These are phyloP conservation scores for Sisyra nigra DNA, from an alignment of 2,888 invertebrate genomes.

Conservation along the genomic window DNA sequence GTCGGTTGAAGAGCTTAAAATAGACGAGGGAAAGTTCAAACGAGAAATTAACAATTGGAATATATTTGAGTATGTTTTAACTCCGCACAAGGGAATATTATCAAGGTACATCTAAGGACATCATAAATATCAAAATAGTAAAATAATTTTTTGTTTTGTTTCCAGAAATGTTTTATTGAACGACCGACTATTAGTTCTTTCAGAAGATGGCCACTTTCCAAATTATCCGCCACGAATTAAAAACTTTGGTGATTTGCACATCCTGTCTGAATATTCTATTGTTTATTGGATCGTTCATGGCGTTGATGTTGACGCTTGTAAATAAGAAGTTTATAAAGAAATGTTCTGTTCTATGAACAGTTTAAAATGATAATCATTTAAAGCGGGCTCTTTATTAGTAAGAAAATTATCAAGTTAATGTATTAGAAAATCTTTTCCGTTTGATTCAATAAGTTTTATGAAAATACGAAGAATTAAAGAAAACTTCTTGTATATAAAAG, in stretches of 20 bases:
- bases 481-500: no score
- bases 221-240: conserved; percentile 31
- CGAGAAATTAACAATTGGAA: neutral
- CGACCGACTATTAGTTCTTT: conserved; percentile 34
- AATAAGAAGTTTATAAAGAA: no score
- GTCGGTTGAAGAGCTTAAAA: no score
- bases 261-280: conserved; percentile 44
- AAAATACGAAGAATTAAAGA: no score
- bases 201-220: conserved; percentile 32
- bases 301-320: neutral
- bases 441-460: no score
- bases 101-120: conserved; percentile 22
- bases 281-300: conserved; percentile 42
- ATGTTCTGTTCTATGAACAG: no score
- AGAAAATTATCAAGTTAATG: no score
- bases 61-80: conserved; percentile 6
- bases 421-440: no score
- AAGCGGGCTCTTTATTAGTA: no score
- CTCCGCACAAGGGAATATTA: neutral
- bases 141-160: no score
- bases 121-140: conserved; percentile 17
- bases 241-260: conserved; percentile 30
- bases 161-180: conserved; percentile 40
- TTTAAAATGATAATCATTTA: no score
- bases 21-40: conserved; percentile 11